These are phyloP conservation scores for Scleropages formosus DNA, from an alignment of 2,797 vertebrate genomes.

Conservation along the genomic window DNA sequence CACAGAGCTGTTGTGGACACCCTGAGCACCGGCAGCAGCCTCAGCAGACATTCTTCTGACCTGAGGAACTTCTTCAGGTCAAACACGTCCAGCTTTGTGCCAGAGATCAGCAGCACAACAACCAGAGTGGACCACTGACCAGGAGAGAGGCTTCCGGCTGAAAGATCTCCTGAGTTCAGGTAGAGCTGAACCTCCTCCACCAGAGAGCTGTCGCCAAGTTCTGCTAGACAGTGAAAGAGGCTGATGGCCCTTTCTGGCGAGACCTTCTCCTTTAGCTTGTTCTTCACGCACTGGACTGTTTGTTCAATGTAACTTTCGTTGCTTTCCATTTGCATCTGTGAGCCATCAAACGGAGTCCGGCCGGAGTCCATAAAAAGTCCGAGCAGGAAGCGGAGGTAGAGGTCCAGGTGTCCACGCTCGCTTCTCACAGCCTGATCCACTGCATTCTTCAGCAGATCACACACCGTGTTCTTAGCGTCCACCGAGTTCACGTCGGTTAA, in stretches of 20 bases:
- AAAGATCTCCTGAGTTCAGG: constrained; percentile 6
- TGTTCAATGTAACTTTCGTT: background rate
- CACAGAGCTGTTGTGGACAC: constrained; percentile 11
- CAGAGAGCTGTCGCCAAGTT: constrained; percentile 8
- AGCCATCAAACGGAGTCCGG: background rate
- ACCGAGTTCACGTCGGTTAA: background rate
- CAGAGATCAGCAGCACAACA: constrained; percentile 8
- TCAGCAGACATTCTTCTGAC: constrained; percentile 19
- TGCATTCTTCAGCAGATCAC: constrained; percentile 37
- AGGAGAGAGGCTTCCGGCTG: background rate
- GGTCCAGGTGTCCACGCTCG: constrained; percentile 40
- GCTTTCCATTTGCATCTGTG: background rate
- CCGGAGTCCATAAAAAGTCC: constrained; percentile 21
- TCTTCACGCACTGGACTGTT: constrained; percentile 16
- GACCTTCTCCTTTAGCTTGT: constrained; percentile 16
- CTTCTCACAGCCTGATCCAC: constrained; percentile 41
- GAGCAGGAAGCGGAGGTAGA: constrained; percentile 46
- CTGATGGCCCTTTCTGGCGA: constrained; percentile 19
- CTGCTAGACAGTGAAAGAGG: constrained; percentile 22
- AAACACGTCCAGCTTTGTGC: constrained; percentile 4
- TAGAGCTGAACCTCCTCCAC: constrained; percentile 21
- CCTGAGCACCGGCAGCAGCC: constrained; percentile 2
- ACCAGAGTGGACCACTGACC: constrained; percentile 23
- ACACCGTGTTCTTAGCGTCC: constrained; percentile 16
- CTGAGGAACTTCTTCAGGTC: constrained; percentile 24